phyloP scores from a whole-genome alignment of 1,140 invertebrate genomes.

The Hylaeus anthracinus region DNA sequence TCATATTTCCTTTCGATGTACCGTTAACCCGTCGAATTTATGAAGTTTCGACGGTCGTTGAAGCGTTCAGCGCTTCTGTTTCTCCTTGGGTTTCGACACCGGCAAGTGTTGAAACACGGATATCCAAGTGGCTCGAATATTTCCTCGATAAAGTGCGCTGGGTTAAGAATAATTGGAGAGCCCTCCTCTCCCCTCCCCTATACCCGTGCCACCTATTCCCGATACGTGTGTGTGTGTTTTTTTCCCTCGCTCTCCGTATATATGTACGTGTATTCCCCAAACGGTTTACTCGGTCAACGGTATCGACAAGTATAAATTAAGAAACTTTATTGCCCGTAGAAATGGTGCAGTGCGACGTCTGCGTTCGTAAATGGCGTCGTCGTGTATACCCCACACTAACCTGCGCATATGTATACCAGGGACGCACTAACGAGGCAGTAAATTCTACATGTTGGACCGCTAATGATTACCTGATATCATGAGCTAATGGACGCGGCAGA shows the following conservation, averaged over 20 bases:
- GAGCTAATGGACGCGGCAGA: constrained; percentile 48
- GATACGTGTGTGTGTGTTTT: too few relatives aligned
- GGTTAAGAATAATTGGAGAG: constrained; percentile 36
- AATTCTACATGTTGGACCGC: constrained; percentile 45
- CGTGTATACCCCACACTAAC: background rate
- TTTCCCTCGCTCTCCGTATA: background rate
- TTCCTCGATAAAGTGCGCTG: constrained; percentile 10
- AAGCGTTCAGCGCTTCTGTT: background rate
- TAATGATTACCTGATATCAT: constrained; percentile 54
- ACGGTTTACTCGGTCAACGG: constrained; percentile 26
- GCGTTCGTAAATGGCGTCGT: constrained; percentile 29
- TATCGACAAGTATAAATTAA: constrained; percentile 53
- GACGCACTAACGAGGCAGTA: constrained; percentile 50
- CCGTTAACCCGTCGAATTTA: constrained; percentile 8
- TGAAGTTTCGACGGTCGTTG: background rate
- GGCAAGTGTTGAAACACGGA: background rate
- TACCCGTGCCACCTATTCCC: background rate
- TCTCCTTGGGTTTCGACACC: background rate
- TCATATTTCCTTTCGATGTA: background rate
- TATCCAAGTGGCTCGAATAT: constrained; percentile 1
- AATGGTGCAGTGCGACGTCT: constrained; percentile 53
- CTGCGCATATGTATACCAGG: background rate
- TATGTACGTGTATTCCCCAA: background rate
- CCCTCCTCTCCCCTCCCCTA: background rate
- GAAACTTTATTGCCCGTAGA: constrained; percentile 45